Evolutionary conservation across 92 coral and sea anemone genomes (phyloP).

Genomic region (Scolanthus callimorphus): DNA sequence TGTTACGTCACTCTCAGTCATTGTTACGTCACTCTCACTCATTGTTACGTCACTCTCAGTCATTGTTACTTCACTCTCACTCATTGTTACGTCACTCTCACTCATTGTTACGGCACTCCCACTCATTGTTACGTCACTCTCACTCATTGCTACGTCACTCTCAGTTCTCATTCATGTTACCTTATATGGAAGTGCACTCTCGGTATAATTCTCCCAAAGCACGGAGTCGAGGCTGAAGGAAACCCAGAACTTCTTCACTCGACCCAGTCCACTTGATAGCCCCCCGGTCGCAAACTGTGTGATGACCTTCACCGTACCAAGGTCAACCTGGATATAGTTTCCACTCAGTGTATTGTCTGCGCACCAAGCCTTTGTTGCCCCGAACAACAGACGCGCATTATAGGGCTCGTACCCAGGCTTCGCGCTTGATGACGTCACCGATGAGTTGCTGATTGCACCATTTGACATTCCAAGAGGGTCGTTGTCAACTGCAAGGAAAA

Average conservation of each 20-base stretch:
- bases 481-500: neutral
- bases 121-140: too few species aligned
- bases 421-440: slow-evolving; percentile 21
- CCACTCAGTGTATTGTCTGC: slow-evolving; percentile 2
- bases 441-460: slow-evolving; percentile 19
- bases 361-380: slow-evolving; percentile 13
- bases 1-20: too few species aligned
- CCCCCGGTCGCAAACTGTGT: slow-evolving; percentile 30
- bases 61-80: too few species aligned
- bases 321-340: slow-evolving; percentile 24
- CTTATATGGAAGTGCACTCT: neutral
- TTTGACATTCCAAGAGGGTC: slow-evolving; percentile 11
- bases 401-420: slow-evolving; percentile 38
- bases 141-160: too few species aligned
- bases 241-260: slow-evolving; percentile 25
- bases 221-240: slow-evolving; percentile 35
- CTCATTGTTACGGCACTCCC: too few species aligned
- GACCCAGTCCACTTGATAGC: slow-evolving; percentile 18
- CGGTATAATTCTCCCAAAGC: slow-evolving; percentile 34
- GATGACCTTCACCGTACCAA: neutral
- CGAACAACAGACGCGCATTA: slow-evolving; percentile 22
- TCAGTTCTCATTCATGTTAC: too few species aligned
- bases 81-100: too few species aligned
- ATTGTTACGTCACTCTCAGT: too few species aligned
- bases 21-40: too few species aligned